Percentiles rank a stretch among this genome's conserved stretches.
phyloP scores from a whole-genome alignment of 2,113 vertebrate genomes.

The Poecile atricapillus region DNA sequence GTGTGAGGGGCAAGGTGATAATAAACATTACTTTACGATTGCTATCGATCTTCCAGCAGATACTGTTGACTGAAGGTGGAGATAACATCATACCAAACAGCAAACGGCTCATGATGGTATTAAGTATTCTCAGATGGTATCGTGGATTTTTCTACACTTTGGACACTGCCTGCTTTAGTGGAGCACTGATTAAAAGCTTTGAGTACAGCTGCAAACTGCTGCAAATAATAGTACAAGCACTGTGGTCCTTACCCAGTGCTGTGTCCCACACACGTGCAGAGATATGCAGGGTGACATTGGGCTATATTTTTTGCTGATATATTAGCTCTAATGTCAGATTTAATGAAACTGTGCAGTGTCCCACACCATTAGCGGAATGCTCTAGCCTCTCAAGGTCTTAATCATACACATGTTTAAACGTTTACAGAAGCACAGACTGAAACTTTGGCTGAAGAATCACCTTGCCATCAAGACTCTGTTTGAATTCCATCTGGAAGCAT shows the following conservation, averaged over 20 bases:
- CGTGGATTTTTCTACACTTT: not conserved
- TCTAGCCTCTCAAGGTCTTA: not conserved
- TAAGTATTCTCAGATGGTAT: not conserved
- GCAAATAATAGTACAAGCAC: not conserved
- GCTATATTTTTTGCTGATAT: not conserved
- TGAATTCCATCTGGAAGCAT: not conserved
- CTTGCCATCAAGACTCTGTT: not conserved
- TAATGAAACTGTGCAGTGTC: not conserved
- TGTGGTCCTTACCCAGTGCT: not conserved
- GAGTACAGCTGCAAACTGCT: not conserved
- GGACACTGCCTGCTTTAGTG: not conserved
- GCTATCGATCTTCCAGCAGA: conserved; percentile 53
- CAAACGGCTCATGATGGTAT: not conserved
- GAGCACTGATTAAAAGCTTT: conserved; percentile 1
- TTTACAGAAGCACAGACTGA: not conserved
- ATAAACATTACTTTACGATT: conserved; percentile 41
- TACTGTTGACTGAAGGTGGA: conserved; percentile 30
- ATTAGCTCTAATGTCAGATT: not conserved
- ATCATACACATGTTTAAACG: not conserved
- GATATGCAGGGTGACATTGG: not conserved
- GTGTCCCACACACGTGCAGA: not conserved
- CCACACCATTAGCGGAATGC: not conserved
- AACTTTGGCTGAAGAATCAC: not conserved
- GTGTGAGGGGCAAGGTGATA: conserved; percentile 67
- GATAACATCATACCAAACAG: conserved; percentile 11